Evolutionary conservation across 2,113 vertebrate genomes (phyloP).

Genomic region (Oplegnathus fasciatus): DNA sequence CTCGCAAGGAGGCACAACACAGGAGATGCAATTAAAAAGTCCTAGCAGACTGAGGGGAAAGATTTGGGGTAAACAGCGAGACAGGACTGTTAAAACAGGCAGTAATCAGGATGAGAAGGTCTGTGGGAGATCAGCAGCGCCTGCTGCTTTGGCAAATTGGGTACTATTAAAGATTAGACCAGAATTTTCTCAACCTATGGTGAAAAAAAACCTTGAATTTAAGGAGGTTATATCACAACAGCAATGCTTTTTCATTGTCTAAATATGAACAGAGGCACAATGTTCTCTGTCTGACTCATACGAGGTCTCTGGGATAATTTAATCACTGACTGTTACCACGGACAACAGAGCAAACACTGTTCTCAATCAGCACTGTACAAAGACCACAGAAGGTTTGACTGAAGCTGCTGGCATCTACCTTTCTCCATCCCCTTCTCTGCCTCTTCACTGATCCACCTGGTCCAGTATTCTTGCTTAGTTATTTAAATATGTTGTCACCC

Average conservation of each 20-base stretch:
- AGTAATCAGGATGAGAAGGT: background rate
- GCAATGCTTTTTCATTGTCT: conserved; percentile 12
- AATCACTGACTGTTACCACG: conserved; percentile 60
- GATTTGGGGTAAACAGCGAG: conserved; percentile 10
- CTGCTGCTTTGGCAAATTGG: background rate
- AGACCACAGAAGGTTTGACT: conserved; percentile 33
- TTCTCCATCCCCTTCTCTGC: background rate
- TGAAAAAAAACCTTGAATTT: background rate
- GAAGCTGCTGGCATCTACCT: conserved; percentile 25
- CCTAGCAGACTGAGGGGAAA: background rate
- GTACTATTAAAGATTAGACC: background rate
- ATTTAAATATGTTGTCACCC: background rate
- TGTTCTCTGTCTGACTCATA: conserved; percentile 56
- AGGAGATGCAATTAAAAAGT: conserved; percentile 37
- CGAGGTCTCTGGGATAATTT: conserved; percentile 12
- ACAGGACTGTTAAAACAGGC: background rate
- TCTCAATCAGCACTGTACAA: conserved; percentile 18
- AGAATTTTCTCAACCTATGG: background rate
- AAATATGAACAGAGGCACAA: conserved; percentile 41
- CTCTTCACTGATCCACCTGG: background rate
- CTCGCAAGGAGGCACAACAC: conserved; percentile 1
- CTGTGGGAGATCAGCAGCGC: background rate
- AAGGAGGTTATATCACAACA: background rate
- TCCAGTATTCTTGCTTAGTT: background rate
- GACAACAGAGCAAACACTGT: conserved; percentile 58